Evolutionary conservation across 2,797 vertebrate species (phyloP).

Genomic region (Protonibea diacanthus): DNA sequence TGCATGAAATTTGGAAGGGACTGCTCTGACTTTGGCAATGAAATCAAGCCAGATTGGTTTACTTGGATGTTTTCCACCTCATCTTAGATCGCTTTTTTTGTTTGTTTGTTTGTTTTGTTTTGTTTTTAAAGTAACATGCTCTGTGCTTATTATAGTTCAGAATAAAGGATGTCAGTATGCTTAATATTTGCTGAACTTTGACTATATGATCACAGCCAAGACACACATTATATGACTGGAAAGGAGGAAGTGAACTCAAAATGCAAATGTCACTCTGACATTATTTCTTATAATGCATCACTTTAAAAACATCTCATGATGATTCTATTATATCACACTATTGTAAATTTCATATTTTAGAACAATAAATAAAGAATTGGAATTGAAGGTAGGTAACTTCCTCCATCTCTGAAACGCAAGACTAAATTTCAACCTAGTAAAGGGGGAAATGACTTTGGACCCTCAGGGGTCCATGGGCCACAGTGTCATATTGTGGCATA

Average conservation of each 20-base stretch:
- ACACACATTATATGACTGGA: neutral
- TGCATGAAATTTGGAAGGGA: slow-evolving; percentile 7
- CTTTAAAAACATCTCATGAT: neutral
- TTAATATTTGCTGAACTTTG: slow-evolving; percentile 1
- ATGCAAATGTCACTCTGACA: neutral
- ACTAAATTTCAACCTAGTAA: neutral
- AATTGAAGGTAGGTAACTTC: neutral
- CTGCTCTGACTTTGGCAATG: slow-evolving; percentile 18
- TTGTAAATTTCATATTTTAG: neutral
- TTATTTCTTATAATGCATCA: too few relatives aligned
- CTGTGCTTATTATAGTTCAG: slow-evolving; percentile 18
- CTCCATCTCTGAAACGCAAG: too few relatives aligned
- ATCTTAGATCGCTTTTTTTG: neutral
- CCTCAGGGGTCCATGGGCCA: neutral
- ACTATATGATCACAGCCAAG: neutral
- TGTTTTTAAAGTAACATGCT: slow-evolving; percentile 1
- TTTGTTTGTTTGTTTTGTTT: too few relatives aligned
- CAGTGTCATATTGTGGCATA: neutral
- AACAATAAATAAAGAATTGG: neutral
- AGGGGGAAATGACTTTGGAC: neutral
- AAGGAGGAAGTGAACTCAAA: neutral
- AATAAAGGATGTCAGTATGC: neutral
- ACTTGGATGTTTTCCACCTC: slow-evolving; percentile 27
- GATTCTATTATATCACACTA: neutral
- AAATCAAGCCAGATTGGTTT: slow-evolving; percentile 26